Base-by-base conservation (phyloP, 1,140 invertebrate species). In the Nasonia giraulti region DNA sequence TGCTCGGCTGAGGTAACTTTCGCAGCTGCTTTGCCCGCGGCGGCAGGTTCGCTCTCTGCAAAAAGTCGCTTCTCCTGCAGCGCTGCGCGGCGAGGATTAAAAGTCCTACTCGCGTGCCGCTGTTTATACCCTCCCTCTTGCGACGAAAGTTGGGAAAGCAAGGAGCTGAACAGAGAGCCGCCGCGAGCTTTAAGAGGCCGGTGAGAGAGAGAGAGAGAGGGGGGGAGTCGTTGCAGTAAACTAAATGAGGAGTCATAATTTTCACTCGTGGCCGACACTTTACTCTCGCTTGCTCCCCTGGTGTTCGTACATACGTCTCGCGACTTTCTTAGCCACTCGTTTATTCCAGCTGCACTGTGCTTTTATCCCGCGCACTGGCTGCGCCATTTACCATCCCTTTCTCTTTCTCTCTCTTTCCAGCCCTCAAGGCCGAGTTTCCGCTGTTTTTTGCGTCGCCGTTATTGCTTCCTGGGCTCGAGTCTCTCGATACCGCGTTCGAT, bases 161-260 rank as follows among this genome's bases (percentile, higher is more conserved):
- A 71, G 47, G 33, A 31, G 81, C 27, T 27, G 81, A 27, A 80
- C n/a, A 68, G 73, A 27, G 27, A 27, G 27, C 27, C 27, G 27
- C 76, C 12, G 86, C 50, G 12, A 62, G 55, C 55, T 62, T 62
- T 62, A 62, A 62, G 55, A 62, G 55, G 87, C 87, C 82, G 73
- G 17, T 62, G 5, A 27, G 76, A 23, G 23, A 23, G 23, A 23
- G 23, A 23, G 27, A 1, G 27, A 0, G 27, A 0, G 27, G 27
- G 86, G 82, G 86, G 85, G 69, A 80, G 76, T 74, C 75, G 85
- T 80, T 84, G 85, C 80, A 82, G 81, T 40, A 87, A 86, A 87
- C 85, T 89, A 91, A 91, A 92, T 90, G 91, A 91, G 88, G 87
- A 90, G 90, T 89, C 89, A 89, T 92, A 91, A 91, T 92, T 92